Percentiles rank a stretch among this genome's conserved stretches.
These are phyloP conservation scores for Neodiprion virginianus DNA, from an alignment of 1,140 invertebrate genomes.

Conservation along the genomic window DNA sequence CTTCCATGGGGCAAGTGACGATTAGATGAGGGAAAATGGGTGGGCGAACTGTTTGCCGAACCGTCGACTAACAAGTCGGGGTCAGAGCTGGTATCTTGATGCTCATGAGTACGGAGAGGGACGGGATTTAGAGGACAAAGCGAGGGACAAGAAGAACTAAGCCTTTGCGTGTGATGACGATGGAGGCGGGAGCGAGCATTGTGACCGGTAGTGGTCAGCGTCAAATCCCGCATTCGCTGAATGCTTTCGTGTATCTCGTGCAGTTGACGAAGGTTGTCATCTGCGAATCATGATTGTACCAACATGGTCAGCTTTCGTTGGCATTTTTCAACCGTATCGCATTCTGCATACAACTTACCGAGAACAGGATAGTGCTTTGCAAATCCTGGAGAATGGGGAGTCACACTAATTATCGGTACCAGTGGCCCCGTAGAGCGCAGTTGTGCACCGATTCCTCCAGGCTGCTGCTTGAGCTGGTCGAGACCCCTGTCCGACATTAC, in stretches of 20 bases:
- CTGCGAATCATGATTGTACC: slow-evolving; percentile 48
- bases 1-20: slow-evolving; percentile 43
- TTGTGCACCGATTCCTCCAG: slow-evolving; percentile 36
- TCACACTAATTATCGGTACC: slow-evolving; percentile 85
- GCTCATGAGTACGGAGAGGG: slow-evolving; percentile 38
- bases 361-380: slow-evolving; percentile 70
- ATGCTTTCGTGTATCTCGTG: slow-evolving; percentile 77
- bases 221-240: slow-evolving; percentile 76
- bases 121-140: slow-evolving; percentile 53
- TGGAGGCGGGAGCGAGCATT: slow-evolving; percentile 42
- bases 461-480: slow-evolving; percentile 37
- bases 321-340: too few relatives aligned
- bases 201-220: slow-evolving; percentile 58
- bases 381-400: slow-evolving; percentile 78
- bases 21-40: slow-evolving; percentile 50
- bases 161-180: slow-evolving; percentile 56
- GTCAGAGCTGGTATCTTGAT: slow-evolving; percentile 59
- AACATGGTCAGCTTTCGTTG: background rate
- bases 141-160: slow-evolving; percentile 80
- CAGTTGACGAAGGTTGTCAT: slow-evolving; percentile 79
- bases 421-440: slow-evolving; percentile 56
- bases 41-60: slow-evolving; percentile 62
- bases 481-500: slow-evolving; percentile 49
- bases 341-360: slow-evolving; percentile 49
- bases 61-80: slow-evolving; percentile 59